These are phyloP conservation scores for Odocoileus hemionus DNA, from an alignment of 2,113 vertebrate genomes.

Conservation along the genomic window DNA sequence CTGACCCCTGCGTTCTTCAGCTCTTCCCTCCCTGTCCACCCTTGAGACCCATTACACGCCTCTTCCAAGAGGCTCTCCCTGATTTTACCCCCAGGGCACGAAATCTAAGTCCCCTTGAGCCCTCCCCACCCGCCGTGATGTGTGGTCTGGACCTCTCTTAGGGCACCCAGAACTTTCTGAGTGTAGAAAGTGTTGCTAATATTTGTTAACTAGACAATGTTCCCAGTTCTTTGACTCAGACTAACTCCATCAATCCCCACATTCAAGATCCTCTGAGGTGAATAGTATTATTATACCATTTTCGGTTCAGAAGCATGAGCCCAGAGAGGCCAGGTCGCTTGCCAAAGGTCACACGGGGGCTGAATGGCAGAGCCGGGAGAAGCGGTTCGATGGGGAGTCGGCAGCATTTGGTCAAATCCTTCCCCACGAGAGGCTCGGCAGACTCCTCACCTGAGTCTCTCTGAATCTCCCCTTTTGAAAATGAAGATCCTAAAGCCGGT, in stretches of 20 bases:
- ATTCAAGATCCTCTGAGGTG: neutral
- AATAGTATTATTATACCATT: neutral
- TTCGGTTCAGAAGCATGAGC: neutral
- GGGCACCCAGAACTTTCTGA: neutral
- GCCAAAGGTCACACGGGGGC: neutral
- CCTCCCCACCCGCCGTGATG: fast-evolving
- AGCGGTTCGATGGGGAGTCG: neutral
- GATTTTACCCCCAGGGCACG: neutral
- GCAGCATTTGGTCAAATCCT: neutral
- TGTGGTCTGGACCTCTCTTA: neutral
- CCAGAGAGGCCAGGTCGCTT: neutral
- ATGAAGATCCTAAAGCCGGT: neutral
- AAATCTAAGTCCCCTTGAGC: neutral
- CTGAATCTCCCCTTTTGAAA: neutral
- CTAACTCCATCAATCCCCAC: neutral
- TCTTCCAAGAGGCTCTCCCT: neutral
- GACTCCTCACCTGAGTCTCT: neutral
- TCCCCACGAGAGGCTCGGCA: neutral
- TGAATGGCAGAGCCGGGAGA: neutral
- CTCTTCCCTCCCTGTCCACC: neutral
- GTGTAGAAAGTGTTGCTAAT: neutral
- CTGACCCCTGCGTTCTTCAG: neutral
- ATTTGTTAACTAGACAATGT: neutral
- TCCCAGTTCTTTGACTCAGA: neutral
- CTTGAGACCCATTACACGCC: neutral